Percentiles rank a stretch among this genome's conserved stretches.
These are phyloP conservation scores for Cosmorhoe ocellata DNA, from an alignment of 2,888 invertebrate species.

Conservation along the genomic window DNA sequence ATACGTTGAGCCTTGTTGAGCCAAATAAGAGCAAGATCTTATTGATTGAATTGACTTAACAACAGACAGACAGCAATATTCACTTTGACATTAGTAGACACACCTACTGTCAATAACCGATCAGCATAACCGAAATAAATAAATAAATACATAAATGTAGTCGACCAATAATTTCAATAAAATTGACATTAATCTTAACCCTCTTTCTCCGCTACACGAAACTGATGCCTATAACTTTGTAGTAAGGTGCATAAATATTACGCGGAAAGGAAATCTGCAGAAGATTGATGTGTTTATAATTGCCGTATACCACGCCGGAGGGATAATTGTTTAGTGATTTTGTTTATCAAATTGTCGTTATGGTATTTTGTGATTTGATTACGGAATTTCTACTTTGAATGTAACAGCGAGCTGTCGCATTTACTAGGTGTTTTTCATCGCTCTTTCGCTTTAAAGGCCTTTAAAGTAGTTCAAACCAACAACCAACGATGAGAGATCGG, in stretches of 20 bases:
- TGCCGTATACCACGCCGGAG: constrained; percentile 19
- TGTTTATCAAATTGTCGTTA: constrained; percentile 32
- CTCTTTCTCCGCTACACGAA: constrained; percentile 15
- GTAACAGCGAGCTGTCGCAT: background rate
- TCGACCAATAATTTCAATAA: constrained; percentile 28
- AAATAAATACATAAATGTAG: constrained; percentile 20
- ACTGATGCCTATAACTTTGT: constrained; percentile 3
- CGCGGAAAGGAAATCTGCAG: constrained; percentile 3
- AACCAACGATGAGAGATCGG: too few species aligned
- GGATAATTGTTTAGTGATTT: constrained; percentile 30
- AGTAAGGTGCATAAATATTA: constrained; percentile 8
- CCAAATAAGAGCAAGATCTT: too few species aligned
- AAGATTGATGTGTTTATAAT: constrained; percentile 34
- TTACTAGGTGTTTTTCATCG: too few species aligned
- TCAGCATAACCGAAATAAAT: constrained; percentile 24
- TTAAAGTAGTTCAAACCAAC: too few species aligned
- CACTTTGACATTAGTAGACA: too few species aligned
- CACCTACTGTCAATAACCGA: constrained; percentile 7
- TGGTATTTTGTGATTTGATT: background rate
- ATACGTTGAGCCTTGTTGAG: too few species aligned
- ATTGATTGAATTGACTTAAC: too few species aligned
- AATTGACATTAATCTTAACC: constrained; percentile 32
- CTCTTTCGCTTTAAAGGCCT: too few species aligned
- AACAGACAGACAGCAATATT: too few species aligned
- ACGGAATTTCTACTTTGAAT: background rate